Base-by-base conservation (phyloP, 2,888 invertebrate genomes). In the Dryobotodes eremita region DNA sequence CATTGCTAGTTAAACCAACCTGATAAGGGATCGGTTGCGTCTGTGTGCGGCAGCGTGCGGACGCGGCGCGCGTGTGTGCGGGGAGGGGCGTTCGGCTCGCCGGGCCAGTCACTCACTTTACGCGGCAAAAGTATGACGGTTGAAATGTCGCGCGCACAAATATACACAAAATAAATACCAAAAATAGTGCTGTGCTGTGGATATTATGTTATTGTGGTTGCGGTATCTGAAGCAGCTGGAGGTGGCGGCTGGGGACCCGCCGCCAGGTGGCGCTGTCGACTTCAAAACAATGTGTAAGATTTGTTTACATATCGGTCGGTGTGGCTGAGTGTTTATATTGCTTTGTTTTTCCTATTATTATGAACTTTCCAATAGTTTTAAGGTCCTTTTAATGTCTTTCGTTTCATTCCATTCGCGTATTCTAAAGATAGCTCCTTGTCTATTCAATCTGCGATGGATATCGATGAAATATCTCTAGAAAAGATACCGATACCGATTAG, bases 71-170 rank as follows among this genome's bases (percentile, higher is more conserved):
- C 31, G 90, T 90, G 94, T 94, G 94, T 93, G 95, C 92, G 90
- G 91, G 89, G 95, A 92, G 95, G 95, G 93, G 93, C 94, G 94
- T 93, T 89, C 92, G 92, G 87, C 90, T 90, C 88, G 91, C 90
- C 90, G 90, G 92, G 94, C 95, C 97, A 97, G 97, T 97, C 96
- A 96, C 96, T 96, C 95, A 95, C 92, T 93, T 94, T 94, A 93
- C 95, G 95, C 96, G 96, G 96, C 93, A 94, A 96, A 96, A 96
- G 96, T 94, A 96, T 97, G 97, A 96, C 97, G 96, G 94, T 90
- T 91, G 87, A 90, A 86, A 88, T 89, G 88, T 87, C 89, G 88
- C 90, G 89, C 88, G 88, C 87, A 88, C 90, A 87, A 89, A 87
- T 86, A 81, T 85, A 86, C 80, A 86, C 82, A 86, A 87, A 88